Conservation (phyloP, 2,113 vertebrate species). For the Tupaia chinensis region DNA sequence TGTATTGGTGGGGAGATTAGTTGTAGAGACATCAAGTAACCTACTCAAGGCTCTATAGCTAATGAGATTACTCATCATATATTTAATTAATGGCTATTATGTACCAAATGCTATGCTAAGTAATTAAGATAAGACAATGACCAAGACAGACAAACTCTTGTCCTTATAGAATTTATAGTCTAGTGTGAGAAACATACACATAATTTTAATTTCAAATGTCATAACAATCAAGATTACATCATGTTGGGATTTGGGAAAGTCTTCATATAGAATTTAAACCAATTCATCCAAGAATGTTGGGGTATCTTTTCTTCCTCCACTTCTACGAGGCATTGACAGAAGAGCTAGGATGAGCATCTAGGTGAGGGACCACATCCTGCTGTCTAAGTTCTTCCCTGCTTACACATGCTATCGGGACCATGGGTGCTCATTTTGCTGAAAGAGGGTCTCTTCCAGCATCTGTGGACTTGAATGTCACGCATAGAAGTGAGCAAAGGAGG, state of each 20-base stretch:
- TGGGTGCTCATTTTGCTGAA: background rate
- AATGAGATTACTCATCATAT: background rate
- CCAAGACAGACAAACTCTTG: background rate
- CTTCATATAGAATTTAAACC: background rate
- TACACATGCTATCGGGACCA: background rate
- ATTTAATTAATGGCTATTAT: background rate
- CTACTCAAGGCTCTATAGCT: background rate
- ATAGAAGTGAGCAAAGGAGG: background rate
- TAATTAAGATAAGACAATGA: background rate
- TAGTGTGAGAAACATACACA: background rate
- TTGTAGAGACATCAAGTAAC: background rate
- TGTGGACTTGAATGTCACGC: background rate
- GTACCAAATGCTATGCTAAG: background rate
- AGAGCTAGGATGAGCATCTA: background rate
- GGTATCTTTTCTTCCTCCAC: background rate
- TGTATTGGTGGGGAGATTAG: background rate
- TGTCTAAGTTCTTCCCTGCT: background rate
- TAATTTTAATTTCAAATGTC: background rate
- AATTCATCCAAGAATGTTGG: background rate
- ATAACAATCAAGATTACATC: background rate
- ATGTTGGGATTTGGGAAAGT: background rate
- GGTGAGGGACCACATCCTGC: too few relatives aligned
- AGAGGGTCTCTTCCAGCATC: background rate
- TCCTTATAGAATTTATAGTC: background rate
- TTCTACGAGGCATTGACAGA: background rate